Conservation (phyloP, 2,113 vertebrate species). For the Psilopsiagon aurifrons region DNA sequence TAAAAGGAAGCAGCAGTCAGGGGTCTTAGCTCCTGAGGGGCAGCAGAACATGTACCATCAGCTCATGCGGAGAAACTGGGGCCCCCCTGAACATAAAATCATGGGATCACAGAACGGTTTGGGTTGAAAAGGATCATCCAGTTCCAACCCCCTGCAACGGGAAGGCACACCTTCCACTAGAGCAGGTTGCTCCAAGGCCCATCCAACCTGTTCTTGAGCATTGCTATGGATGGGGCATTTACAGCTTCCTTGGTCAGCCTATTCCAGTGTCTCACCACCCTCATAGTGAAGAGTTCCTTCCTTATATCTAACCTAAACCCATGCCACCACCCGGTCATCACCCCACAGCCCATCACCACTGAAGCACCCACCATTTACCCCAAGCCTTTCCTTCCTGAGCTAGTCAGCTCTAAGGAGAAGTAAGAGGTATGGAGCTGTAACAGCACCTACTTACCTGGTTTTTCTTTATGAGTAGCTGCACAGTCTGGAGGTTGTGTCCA, state of each 20-base stretch:
- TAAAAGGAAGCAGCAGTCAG: neutral
- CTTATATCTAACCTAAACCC: neutral
- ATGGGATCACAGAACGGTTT: neutral
- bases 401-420: neutral
- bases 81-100: neutral
- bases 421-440: neutral
- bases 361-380: neutral
- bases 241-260: neutral
- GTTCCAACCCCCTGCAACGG: neutral
- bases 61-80: neutral
- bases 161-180: neutral
- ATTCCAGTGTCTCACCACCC: neutral
- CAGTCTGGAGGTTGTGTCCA: conserved; percentile 95
- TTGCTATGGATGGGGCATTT: neutral
- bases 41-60: neutral
- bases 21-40: neutral
- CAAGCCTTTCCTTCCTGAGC: neutral
- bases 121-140: neutral
- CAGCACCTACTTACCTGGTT: conserved; percentile 83
- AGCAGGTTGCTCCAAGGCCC: neutral
- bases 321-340: neutral
- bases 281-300: neutral
- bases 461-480: conserved; percentile 97
- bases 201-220: neutral
- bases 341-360: neutral